Conservation (phyloP, 2,113 vertebrate genomes). For the Lepus timidus region DNA sequence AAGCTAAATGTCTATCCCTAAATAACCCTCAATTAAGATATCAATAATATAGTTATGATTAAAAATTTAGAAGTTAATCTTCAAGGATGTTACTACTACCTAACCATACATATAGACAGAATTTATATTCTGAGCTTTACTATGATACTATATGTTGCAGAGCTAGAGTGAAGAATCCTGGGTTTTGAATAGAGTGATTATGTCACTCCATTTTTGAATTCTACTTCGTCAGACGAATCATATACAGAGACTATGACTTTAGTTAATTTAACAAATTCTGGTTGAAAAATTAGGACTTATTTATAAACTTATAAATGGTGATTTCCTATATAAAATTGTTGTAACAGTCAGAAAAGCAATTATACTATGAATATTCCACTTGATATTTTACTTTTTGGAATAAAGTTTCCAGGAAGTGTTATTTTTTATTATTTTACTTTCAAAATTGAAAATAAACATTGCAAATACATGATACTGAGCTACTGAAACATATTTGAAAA, state of each 20-base stretch:
- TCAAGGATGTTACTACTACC: neutral
- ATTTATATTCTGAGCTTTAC: neutral
- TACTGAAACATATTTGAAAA: conserved; percentile 50
- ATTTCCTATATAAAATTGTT: neutral
- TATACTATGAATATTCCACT: neutral
- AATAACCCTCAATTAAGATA: neutral
- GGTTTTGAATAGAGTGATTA: neutral
- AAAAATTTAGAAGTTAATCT: neutral
- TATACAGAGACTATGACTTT: neutral
- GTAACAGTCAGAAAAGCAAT: neutral
- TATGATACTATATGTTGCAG: neutral
- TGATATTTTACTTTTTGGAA: conserved; percentile 42
- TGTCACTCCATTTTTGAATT: neutral
- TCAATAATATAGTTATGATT: neutral
- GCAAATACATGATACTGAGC: neutral
- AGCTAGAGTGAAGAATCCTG: neutral
- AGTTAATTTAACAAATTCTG: neutral
- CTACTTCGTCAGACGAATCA: neutral
- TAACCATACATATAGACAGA: neutral
- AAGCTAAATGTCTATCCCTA: too few species aligned
- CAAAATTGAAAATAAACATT: conserved; percentile 37
- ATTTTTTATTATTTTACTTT: conserved; percentile 15
- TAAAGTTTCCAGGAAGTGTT: neutral
- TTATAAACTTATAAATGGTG: neutral
- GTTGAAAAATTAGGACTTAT: neutral